These are phyloP conservation scores for Physeter macrocephalus DNA, from an alignment of 2,113 vertebrate genomes.

Conservation along the genomic window DNA sequence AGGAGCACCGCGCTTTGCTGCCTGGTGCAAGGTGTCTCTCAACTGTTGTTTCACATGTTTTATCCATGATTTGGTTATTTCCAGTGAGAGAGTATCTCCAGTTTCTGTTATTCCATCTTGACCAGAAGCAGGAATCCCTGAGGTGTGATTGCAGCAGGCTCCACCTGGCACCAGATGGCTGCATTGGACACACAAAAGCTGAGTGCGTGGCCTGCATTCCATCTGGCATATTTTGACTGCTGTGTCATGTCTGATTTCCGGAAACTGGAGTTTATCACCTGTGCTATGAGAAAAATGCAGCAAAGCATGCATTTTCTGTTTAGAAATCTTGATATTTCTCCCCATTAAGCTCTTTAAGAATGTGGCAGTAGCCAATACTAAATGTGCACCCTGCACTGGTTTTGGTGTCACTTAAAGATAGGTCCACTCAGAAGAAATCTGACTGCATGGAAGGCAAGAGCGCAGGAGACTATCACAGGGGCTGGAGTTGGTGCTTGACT, in stretches of 20 bases:
- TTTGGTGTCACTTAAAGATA: neutral
- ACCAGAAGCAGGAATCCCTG: neutral
- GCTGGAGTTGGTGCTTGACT: neutral
- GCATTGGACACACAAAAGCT: neutral
- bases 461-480: neutral
- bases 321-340: neutral
- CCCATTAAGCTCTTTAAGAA: neutral
- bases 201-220: neutral
- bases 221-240: neutral
- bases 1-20: neutral
- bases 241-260: neutral
- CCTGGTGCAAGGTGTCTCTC: neutral
- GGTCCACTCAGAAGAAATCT: neutral
- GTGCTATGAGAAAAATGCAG: constrained; percentile 44
- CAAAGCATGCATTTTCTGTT: constrained; percentile 46
- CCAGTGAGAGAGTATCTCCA: neutral
- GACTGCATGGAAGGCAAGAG: neutral
- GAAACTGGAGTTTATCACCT: constrained; percentile 38
- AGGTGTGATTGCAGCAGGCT: neutral
- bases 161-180: neutral
- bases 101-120: neutral
- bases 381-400: neutral
- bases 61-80: neutral
- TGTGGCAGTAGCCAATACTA: neutral
- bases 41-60: neutral